Conservation (phyloP, 1,140 invertebrate genomes). For the Drosophila murphyi region DNA sequence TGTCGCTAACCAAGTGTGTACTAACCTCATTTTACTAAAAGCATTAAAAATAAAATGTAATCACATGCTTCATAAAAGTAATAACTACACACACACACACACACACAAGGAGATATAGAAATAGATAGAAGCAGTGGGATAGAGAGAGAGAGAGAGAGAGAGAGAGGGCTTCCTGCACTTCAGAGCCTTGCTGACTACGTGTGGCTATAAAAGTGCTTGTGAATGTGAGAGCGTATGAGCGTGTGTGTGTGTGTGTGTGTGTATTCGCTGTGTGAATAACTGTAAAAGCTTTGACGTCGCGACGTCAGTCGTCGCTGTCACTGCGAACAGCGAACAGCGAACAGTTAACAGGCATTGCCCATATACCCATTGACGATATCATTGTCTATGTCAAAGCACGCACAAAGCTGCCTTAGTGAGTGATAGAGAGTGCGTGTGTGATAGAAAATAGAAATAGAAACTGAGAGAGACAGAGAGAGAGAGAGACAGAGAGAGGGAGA, state of each 20-base stretch:
- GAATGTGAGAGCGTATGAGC: slow-evolving; percentile 39
- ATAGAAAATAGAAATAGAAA: background rate
- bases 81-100: slow-evolving; percentile 69
- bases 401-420: slow-evolving; percentile 26
- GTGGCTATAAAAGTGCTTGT: slow-evolving; percentile 71
- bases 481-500: no score
- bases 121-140: background rate
- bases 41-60: slow-evolving; percentile 84
- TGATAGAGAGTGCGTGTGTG: background rate
- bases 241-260: slow-evolving; percentile 23
- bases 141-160: slow-evolving; percentile 14
- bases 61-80: slow-evolving; percentile 83
- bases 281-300: slow-evolving; percentile 42
- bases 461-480: background rate
- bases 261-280: slow-evolving; percentile 27
- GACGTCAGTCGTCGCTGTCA: slow-evolving; percentile 51
- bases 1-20: slow-evolving; percentile 83
- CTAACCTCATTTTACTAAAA: slow-evolving; percentile 83
- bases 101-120: slow-evolving; percentile 20
- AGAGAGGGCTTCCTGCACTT: slow-evolving; percentile 70
- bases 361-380: slow-evolving; percentile 26
- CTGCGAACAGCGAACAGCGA: slow-evolving; percentile 41
- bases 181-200: slow-evolving; percentile 72
- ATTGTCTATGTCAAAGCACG: slow-evolving; percentile 76
- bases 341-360: slow-evolving; percentile 14